Conservation (phyloP, 1,140 invertebrate genomes). For the Diabrotica undecimpunctata region DNA sequence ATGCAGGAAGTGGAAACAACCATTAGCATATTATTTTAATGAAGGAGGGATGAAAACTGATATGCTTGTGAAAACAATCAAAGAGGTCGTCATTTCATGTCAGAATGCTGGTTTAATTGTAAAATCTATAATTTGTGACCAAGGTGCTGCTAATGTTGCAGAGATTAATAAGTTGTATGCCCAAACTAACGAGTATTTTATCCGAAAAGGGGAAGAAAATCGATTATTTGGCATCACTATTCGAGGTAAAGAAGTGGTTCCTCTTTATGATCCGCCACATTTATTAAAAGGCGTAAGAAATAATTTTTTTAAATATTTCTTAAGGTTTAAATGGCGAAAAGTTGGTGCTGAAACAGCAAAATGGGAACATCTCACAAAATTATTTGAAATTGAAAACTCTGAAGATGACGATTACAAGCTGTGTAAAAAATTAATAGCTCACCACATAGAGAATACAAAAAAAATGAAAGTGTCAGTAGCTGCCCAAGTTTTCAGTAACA, state of each 20-base stretch:
- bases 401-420: conserved; percentile 14
- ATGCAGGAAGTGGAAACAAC: conserved; percentile 20
- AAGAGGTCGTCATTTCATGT: conserved; percentile 4
- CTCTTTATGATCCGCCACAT: conserved; percentile 16
- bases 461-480: conserved; percentile 18
- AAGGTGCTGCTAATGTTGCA: conserved; percentile 9
- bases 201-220: conserved; percentile 7
- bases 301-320: conserved; percentile 9
- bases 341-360: background rate
- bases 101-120: conserved; percentile 8
- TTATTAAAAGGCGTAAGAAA: conserved; percentile 16
- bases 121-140: conserved; percentile 11
- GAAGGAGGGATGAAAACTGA: background rate
- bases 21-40: conserved; percentile 7
- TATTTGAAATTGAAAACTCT: conserved; percentile 10
- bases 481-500: conserved; percentile 20
- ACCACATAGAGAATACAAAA: conserved; percentile 14
- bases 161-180: conserved; percentile 10
- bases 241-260: conserved; percentile 10
- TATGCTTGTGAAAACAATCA: background rate
- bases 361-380: conserved; percentile 8
- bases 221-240: conserved; percentile 9
- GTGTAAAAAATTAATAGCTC: conserved; percentile 13
- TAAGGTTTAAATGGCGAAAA: background rate
- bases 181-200: conserved; percentile 4